Percentiles rank a stretch among this genome's conserved stretches.
phyloP scores from a whole-genome alignment of 2,113 vertebrate species.

The Microtus richardsoni region DNA sequence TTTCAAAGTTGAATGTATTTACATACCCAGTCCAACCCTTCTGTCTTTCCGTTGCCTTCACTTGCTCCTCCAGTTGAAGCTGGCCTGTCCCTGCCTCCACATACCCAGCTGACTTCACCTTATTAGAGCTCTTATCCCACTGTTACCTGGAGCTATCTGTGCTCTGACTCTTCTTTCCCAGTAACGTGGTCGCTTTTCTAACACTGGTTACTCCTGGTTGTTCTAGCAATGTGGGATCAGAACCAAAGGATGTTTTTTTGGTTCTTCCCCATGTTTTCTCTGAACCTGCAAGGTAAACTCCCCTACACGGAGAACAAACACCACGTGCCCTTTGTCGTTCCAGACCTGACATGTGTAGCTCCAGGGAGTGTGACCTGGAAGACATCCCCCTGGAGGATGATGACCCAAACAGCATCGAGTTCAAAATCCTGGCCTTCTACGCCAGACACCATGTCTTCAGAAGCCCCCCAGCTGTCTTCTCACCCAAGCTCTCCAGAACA shows the following conservation, averaged over 20 bases:
- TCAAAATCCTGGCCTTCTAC: slow-evolving; percentile 82
- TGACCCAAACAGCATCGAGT: slow-evolving; percentile 78
- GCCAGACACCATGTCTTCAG: slow-evolving; percentile 68
- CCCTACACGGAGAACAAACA: not conserved
- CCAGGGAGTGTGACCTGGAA: slow-evolving; percentile 67
- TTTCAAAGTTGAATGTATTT: not conserved
- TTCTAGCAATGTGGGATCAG: not conserved
- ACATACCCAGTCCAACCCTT: not conserved
- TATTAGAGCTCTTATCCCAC: no score
- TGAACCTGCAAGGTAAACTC: not conserved
- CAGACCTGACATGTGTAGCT: slow-evolving; percentile 76
- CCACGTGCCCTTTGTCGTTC: slow-evolving; percentile 19
- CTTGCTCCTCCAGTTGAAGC: rapidly evolving
- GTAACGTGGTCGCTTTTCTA: not conserved
- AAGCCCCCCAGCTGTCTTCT: slow-evolving; percentile 31
- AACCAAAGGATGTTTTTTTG: no score
- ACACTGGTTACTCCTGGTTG: not conserved
- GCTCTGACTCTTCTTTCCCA: not conserved
- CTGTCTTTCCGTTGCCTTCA: not conserved
- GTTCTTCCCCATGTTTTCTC: not conserved
- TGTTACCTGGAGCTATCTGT: not conserved
- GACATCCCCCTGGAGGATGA: slow-evolving; percentile 81
- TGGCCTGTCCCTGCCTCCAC: not conserved
- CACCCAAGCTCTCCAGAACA: slow-evolving; percentile 28
- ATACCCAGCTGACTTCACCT: not conserved